phyloP scores from a whole-genome alignment of 1,140 invertebrate genomes.

The Centruroides sculpturatus region DNA sequence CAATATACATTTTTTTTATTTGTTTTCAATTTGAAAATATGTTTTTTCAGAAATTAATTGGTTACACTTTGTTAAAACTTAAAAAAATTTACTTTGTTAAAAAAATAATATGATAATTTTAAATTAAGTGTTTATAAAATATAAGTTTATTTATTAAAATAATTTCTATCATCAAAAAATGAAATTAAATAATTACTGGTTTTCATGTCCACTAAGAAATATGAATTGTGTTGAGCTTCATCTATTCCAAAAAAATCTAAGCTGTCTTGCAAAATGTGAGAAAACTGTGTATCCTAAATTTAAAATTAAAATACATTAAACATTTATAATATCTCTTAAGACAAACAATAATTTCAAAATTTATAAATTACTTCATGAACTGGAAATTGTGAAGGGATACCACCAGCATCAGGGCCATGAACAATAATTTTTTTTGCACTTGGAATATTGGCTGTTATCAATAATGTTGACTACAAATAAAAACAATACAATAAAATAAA shows the following conservation, averaged over 20 bases:
- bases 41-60: no score
- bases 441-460: conserved; percentile 95
- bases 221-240: conserved; percentile 71
- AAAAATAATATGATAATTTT: no score
- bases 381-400: conserved; percentile 95
- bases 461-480: conserved; percentile 53
- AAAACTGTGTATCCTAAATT: conserved; percentile 81
- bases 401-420: conserved; percentile 80
- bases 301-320: no score
- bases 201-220: conserved; percentile 93
- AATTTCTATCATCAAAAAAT: no score
- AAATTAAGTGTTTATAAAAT: no score
- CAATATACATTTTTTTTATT: no score
- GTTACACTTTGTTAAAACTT: no score
- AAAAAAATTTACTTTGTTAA: no score
- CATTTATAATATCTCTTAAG: no score
- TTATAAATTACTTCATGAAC: conserved; percentile 56
- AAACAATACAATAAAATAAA: conserved; percentile 1
- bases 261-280: conserved; percentile 85
- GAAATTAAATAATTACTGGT: conserved; percentile 52
- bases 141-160: no score
- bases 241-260: conserved; percentile 96
- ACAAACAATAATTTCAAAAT: no score
- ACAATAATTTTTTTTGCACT: conserved; percentile 98
- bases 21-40: no score